Evolutionary conservation across 1,140 invertebrate species (phyloP).

Genomic region (Belonocnema kinseyi): DNA sequence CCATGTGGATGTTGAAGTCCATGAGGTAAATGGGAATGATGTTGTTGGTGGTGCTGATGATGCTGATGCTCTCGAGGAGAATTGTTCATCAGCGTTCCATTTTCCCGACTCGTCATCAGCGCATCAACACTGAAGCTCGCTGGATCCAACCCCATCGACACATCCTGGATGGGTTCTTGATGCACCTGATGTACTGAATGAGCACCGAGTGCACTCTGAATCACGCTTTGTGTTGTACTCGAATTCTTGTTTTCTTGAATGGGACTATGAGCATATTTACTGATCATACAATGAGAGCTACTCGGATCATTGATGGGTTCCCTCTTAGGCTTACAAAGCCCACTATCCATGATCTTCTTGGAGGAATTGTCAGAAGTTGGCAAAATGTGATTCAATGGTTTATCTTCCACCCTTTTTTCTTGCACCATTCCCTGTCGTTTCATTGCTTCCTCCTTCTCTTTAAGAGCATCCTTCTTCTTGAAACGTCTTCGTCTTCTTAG

Average conservation of each 20-base stretch:
- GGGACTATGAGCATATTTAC: conserved; percentile 74
- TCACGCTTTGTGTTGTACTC: conserved; percentile 59
- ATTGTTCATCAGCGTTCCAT: conserved; percentile 67
- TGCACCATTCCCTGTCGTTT: conserved; percentile 84
- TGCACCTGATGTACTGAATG: conserved; percentile 68
- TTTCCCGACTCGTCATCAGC: conserved; percentile 73
- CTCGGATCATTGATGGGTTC: conserved; percentile 78
- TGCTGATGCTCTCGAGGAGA: conserved; percentile 74
- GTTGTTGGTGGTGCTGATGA: conserved; percentile 72
- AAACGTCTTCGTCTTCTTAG: conserved; percentile 92
- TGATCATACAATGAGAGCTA: conserved; percentile 69
- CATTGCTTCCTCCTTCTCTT: conserved; percentile 90
- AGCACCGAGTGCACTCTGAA: conserved; percentile 62
- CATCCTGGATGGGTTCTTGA: conserved; percentile 72
- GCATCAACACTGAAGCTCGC: conserved; percentile 77
- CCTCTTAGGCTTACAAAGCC: conserved; percentile 76
- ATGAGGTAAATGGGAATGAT: conserved; percentile 68
- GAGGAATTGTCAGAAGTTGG: conserved; percentile 35
- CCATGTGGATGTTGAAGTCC: conserved; percentile 75
- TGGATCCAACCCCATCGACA: conserved; percentile 74
- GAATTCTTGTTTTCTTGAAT: conserved; percentile 70
- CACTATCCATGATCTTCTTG: conserved; percentile 57
- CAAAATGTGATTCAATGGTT: conserved; percentile 60
- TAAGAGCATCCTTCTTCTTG: conserved; percentile 95
- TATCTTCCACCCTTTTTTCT: conserved; percentile 76